Percentiles rank a stretch among this genome's conserved stretches.
These are phyloP conservation scores for Hydrozoanthus gracilis DNA, from an alignment of 92 coral and sea anemone genomes.

Conservation along the genomic window DNA sequence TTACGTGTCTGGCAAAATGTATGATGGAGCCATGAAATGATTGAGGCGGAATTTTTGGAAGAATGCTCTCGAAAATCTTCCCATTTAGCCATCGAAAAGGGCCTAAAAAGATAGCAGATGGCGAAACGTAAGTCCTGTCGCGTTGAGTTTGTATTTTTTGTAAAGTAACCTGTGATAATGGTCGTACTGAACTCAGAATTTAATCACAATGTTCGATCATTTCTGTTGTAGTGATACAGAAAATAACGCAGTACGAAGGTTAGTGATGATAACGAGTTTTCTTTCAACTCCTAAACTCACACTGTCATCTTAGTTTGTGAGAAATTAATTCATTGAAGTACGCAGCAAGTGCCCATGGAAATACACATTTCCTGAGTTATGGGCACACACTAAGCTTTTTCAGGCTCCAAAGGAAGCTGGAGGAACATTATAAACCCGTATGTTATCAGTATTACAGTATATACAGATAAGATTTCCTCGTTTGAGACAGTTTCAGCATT, in stretches of 20 bases:
- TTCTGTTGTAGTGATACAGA: slow-evolving; percentile 34
- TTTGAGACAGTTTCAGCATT: slow-evolving; percentile 26
- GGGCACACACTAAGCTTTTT: too few species aligned
- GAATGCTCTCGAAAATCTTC: slow-evolving; percentile 93
- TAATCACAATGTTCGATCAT: not conserved
- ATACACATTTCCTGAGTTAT: too few species aligned
- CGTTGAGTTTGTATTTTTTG: not conserved
- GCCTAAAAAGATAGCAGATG: slow-evolving; percentile 70
- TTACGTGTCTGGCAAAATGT: slow-evolving; percentile 55
- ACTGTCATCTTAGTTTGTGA: too few species aligned
- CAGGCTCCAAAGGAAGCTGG: too few species aligned
- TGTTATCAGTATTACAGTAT: too few species aligned
- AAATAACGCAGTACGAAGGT: slow-evolving; percentile 39
- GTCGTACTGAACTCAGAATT: not conserved
- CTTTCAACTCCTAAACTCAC: too few species aligned
- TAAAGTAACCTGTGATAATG: not conserved
- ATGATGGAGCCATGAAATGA: slow-evolving; percentile 34
- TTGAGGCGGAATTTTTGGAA: slow-evolving; percentile 9
- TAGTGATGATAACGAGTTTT: not conserved
- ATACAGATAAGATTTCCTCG: not conserved
- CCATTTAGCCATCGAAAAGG: slow-evolving; percentile 84
- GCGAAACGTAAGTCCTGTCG: slow-evolving; percentile 62
- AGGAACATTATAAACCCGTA: too few species aligned
- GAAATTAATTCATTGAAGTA: too few species aligned
- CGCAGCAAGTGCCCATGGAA: too few species aligned